Evolutionary conservation across 2,113 vertebrate species (phyloP).

Genomic region (human (Homo sapiens)): GRCh38 chr12:15972501-15973000

Average conservation of each 20-base stretch:
- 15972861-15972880: background rate
- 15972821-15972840: background rate
- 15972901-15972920: background rate
- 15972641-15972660: background rate
- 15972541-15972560: conserved; percentile 89
- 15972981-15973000: background rate
- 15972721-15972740: background rate
- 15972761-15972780: background rate
- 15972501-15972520: conserved; percentile 91
- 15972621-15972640: background rate
- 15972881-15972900: background rate
- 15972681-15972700: background rate
- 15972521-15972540: conserved; percentile 89
- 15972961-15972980: background rate
- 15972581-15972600: conserved; percentile 82
- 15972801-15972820: background rate
- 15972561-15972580: conserved; percentile 88
- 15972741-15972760: background rate
- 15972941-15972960: background rate
- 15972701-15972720: background rate
- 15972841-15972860: background rate
- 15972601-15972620: conserved; percentile 81
- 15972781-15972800: background rate
- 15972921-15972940: background rate
- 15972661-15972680: background rate